Percentiles rank a stretch among this genome's conserved stretches.
Evolutionary conservation across 2,797 vertebrate genomes (phyloP).

Genomic region (Thunnus albacares): DNA sequence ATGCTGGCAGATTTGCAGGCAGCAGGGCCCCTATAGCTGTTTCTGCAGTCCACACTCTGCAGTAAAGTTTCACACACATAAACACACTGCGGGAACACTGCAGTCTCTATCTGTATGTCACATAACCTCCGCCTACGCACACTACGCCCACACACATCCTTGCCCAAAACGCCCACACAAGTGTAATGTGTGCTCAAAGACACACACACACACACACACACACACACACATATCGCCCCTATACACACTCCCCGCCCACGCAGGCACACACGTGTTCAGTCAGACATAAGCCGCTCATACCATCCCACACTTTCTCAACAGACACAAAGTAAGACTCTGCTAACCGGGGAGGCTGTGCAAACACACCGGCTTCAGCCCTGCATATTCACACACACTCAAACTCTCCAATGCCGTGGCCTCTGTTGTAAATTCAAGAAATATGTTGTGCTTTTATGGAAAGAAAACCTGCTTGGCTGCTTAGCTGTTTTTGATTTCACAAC

Average conservation of each 20-base stretch:
- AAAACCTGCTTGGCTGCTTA: slow-evolving; percentile 48
- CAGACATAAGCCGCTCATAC: slow-evolving; percentile 85
- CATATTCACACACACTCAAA: slow-evolving; percentile 43
- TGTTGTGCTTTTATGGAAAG: slow-evolving; percentile 32
- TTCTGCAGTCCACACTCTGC: slow-evolving; percentile 63
- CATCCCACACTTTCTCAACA: slow-evolving; percentile 83
- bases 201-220: slow-evolving; percentile 59
- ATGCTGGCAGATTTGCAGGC: slow-evolving; percentile 66
- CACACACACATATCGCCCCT: slow-evolving; percentile 74
- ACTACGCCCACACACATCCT: slow-evolving; percentile 82
- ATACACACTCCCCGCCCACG: slow-evolving; percentile 79
- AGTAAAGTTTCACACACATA: slow-evolving; percentile 76
- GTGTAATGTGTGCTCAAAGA: slow-evolving; percentile 74
- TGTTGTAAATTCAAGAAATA: slow-evolving; percentile 41
- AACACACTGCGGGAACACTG: slow-evolving; percentile 76
- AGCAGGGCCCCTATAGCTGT: slow-evolving; percentile 72
- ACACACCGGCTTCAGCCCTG: slow-evolving; percentile 59
- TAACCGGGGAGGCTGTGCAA: slow-evolving; percentile 63
- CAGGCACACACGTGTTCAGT: slow-evolving; percentile 83
- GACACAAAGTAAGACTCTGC: slow-evolving; percentile 81
- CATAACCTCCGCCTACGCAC: slow-evolving; percentile 79
- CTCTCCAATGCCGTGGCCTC: slow-evolving; percentile 12
- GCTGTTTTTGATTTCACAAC: slow-evolving; percentile 50
- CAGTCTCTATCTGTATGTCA: slow-evolving; percentile 83
- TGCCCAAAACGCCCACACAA: slow-evolving; percentile 80